Evolutionary conservation across 92 coral and sea anemone genomes (phyloP).

Genomic region (Blastomussa wellsi): DNA sequence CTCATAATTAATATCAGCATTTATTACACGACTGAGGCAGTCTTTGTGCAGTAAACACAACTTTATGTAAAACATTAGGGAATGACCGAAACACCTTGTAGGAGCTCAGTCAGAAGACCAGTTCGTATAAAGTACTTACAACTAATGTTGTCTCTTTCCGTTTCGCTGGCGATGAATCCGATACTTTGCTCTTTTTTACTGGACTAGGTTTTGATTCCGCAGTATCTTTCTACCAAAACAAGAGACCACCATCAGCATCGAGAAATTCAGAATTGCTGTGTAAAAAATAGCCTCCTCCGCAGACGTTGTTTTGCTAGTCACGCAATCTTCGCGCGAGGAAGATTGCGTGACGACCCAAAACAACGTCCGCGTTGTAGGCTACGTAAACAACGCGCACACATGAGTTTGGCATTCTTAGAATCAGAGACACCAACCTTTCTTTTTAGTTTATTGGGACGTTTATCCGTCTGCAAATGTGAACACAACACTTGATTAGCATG

Average conservation of each 20-base stretch:
- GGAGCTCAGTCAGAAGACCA: too few species aligned
- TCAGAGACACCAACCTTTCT: background rate
- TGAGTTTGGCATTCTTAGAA: background rate
- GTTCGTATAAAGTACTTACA: conserved; percentile 1
- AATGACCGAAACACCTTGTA: too few species aligned
- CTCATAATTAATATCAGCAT: background rate
- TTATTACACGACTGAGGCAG: too few species aligned
- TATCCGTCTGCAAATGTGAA: background rate
- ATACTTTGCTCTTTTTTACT: conserved; percentile 24
- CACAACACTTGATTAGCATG: background rate
- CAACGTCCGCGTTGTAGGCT: too few species aligned
- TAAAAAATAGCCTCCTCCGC: too few species aligned
- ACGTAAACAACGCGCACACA: background rate
- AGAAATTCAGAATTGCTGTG: background rate
- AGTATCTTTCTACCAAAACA: conserved; percentile 18
- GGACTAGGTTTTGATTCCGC: conserved; percentile 13
- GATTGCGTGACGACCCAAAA: too few species aligned
- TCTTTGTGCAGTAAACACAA: too few species aligned
- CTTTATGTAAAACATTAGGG: too few species aligned
- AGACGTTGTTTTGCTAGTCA: too few species aligned
- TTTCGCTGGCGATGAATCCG: background rate
- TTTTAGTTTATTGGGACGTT: conserved; percentile 10
- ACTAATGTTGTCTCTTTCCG: conserved; percentile 28
- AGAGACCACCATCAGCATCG: background rate
- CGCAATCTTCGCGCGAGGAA: too few species aligned